A percentile compares a stretch with the other conserved stretches of the same genome.
Evolutionary conservation across 2,797 vertebrate genomes (phyloP).

Genomic region (Helostoma temminkii): DNA sequence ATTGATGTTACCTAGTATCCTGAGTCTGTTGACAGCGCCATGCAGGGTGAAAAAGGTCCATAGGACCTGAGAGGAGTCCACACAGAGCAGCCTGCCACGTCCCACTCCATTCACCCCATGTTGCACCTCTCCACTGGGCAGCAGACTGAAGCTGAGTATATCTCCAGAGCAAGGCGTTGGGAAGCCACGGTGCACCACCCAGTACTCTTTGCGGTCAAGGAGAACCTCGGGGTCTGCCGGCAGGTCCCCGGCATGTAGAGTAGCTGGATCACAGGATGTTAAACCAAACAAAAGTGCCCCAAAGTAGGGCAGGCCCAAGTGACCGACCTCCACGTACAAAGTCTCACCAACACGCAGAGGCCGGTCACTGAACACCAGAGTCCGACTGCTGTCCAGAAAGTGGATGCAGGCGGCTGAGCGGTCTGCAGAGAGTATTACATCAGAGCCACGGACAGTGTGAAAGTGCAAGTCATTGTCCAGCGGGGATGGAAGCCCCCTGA

Average conservation of each 20-base stretch:
- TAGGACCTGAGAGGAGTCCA: slow-evolving; percentile 95
- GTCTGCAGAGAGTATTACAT: slow-evolving; percentile 93
- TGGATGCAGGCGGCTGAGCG: slow-evolving; percentile 92
- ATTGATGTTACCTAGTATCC: slow-evolving; percentile 89
- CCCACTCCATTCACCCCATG: slow-evolving; percentile 91
- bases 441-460: slow-evolving; percentile 91
- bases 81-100: slow-evolving; percentile 93
- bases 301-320: slow-evolving; percentile 92
- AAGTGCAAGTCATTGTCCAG: slow-evolving; percentile 95
- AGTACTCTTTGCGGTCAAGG: slow-evolving; percentile 98
- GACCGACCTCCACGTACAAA: slow-evolving; percentile 93
- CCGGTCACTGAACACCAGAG: slow-evolving; percentile 95
- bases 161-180: slow-evolving; percentile 90
- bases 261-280: slow-evolving; percentile 95
- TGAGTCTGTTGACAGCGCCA: slow-evolving; percentile 94
- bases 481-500: slow-evolving; percentile 81
- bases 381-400: slow-evolving; percentile 93
- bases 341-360: slow-evolving; percentile 93
- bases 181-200: slow-evolving; percentile 95
- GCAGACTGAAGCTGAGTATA: slow-evolving; percentile 93
- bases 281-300: slow-evolving; percentile 93
- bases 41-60: slow-evolving; percentile 98
- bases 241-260: slow-evolving; percentile 91
- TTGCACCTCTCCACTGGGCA: slow-evolving; percentile 94
- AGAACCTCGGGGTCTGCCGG: slow-evolving; percentile 94